Evolutionary conservation across 2,113 vertebrate species (phyloP).

Genomic region (Saccopteryx leptura): DNA sequence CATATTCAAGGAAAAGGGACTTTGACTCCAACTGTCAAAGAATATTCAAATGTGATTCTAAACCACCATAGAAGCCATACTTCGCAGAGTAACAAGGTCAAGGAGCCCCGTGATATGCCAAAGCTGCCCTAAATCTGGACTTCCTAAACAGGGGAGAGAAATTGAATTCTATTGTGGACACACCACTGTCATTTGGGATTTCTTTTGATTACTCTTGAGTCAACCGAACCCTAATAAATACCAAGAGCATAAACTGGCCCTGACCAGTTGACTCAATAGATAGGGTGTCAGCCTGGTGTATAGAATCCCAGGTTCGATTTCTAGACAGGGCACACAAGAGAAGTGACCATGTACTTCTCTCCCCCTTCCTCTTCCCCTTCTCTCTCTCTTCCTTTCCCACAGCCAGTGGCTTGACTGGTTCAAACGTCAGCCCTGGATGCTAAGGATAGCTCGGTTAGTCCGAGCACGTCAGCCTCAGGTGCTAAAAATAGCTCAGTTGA

Average conservation of each 20-base stretch:
- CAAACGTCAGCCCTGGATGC: no score
- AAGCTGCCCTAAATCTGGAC: not conserved
- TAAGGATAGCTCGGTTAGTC: no score
- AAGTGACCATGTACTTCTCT: no score
- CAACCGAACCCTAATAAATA: conserved; percentile 39
- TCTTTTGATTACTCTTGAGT: not conserved
- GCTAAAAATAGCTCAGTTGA: no score
- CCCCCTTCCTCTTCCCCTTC: no score
- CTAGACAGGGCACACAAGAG: no score
- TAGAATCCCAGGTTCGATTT: no score
- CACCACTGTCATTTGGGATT: not conserved
- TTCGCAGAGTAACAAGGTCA: not conserved
- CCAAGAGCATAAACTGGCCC: not conserved
- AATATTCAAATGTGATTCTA: not conserved
- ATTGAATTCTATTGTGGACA: not conserved
- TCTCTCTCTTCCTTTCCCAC: no score
- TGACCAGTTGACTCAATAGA: no score
- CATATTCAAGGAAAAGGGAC: not conserved
- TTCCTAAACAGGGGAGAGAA: not conserved
- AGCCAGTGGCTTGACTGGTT: no score
- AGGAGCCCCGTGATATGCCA: not conserved
- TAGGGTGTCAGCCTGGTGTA: no score
- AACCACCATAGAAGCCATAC: not conserved
- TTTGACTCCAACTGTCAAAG: not conserved
- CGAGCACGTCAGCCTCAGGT: no score